Evolutionary conservation across 2,113 vertebrate genomes (phyloP).

Genomic region (Lota lota): DNA sequence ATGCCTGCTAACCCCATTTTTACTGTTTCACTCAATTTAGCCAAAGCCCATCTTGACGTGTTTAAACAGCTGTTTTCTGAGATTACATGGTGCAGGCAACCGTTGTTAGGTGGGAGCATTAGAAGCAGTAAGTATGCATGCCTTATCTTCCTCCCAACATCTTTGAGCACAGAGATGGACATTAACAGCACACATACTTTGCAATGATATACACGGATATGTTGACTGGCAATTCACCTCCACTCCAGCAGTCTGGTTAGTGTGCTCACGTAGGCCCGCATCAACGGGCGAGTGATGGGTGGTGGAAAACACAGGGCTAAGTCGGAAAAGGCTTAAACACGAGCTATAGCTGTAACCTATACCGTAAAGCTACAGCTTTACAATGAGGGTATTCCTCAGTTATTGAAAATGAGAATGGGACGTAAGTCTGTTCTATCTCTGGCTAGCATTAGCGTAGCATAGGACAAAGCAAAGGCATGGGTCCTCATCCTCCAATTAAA

Average conservation of each 20-base stretch:
- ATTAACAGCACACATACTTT: conserved; percentile 28
- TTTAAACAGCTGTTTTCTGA: conserved; percentile 18
- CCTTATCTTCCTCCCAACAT: neutral
- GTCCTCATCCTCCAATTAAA: neutral
- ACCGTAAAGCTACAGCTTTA: neutral
- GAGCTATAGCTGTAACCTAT: no score
- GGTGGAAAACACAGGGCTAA: neutral
- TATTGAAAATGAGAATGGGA: neutral
- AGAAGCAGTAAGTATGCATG: conserved; percentile 14
- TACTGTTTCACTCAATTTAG: neutral
- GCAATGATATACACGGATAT: conserved; percentile 8
- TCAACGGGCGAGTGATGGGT: neutral
- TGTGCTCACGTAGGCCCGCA: neutral
- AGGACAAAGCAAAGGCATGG: neutral
- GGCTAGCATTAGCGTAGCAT: no score
- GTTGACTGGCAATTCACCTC: conserved; percentile 27
- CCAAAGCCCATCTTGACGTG: neutral
- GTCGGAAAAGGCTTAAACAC: neutral
- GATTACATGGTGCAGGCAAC: conserved; percentile 1
- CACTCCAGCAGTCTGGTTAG: conserved; percentile 44
- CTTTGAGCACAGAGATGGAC: conserved; percentile 15
- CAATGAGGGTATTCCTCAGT: neutral
- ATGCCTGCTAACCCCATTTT: neutral
- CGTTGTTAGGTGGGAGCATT: conserved; percentile 25
- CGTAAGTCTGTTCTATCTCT: no score